Evolutionary conservation across 2,888 invertebrate species (phyloP).

Genomic region (Cloeon dipterum): DNA sequence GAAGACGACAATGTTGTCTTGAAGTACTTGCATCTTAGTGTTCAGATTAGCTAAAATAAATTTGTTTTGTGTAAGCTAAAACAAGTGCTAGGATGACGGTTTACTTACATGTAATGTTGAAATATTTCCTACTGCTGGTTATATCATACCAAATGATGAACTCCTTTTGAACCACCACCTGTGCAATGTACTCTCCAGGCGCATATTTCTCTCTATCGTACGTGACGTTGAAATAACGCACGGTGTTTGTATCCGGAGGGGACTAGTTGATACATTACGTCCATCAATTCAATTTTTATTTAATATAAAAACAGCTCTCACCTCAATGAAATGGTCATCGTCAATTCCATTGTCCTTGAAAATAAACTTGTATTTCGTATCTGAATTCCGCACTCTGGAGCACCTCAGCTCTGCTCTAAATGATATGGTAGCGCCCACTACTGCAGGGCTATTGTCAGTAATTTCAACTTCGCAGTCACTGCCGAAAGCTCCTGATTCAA

Average conservation of each 20-base stretch:
- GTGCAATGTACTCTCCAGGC: slow-evolving; percentile 32
- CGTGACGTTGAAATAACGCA: slow-evolving; percentile 34
- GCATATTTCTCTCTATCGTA: slow-evolving; percentile 28
- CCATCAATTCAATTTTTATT: too few species aligned
- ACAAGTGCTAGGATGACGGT: background rate
- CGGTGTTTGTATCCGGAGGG: slow-evolving; percentile 27
- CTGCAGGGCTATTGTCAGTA: slow-evolving; percentile 38
- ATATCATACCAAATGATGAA: slow-evolving; percentile 18
- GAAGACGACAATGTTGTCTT: slow-evolving; percentile 35
- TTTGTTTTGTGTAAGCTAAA: slow-evolving; percentile 3
- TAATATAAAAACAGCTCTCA: slow-evolving; percentile 12
- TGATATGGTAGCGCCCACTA: slow-evolving; percentile 44
- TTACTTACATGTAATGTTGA: slow-evolving; percentile 24
- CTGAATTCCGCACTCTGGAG: slow-evolving; percentile 15
- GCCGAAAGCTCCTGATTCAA: too few species aligned
- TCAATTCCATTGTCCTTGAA: slow-evolving; percentile 38
- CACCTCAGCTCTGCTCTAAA: slow-evolving; percentile 35
- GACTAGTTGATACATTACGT: too few species aligned
- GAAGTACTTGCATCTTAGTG: slow-evolving; percentile 38
- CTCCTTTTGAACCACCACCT: slow-evolving; percentile 24
- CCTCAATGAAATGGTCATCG: slow-evolving; percentile 22
- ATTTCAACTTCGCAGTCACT: slow-evolving; percentile 24
- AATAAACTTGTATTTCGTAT: slow-evolving; percentile 25
- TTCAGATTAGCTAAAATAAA: slow-evolving; percentile 33
- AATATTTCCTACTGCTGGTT: slow-evolving; percentile 13